Base-by-base conservation (phyloP, 2,113 vertebrate species). In the Columbina picui region DNA sequence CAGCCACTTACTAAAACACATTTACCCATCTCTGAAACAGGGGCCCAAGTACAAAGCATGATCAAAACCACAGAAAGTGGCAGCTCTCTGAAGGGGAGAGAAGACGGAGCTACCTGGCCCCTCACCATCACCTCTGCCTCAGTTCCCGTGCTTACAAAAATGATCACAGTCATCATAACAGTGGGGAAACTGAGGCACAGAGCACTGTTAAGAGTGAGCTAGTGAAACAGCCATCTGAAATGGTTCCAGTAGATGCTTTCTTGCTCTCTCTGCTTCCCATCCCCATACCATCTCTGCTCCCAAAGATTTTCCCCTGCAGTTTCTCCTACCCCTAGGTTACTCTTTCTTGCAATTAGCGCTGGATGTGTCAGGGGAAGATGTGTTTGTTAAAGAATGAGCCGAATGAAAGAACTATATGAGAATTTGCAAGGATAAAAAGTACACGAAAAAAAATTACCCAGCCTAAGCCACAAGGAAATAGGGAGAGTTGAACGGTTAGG, bases 361-460 rank as follows among this genome's bases (percentile, higher is more conserved):
- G 84, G 52, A 78, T 29, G n/a, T 36, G 87, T 79, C 63, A 69
- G 7, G 4, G 39, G 39, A 68, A 93, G 56, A 78, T 86, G 39
- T 1, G 4, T 0, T 1, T n/a, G 36, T 32, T 84, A 60, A 88
- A 94, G 36, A 64, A 73, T 39, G 30, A 91, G 53, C 6, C 36
- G 56, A 90, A 93, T 23, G 12, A 71, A 83, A 83, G 36, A 47
- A 63, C 77, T 80, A 73, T 23, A 79, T 0, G 1, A 94, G 82
- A 87, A 93, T 88, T 90, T 95, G 36, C 59, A 83, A 87, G 43
- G 83, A 88, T 90, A 87, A 93, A 75, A 95, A 93, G 21, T 78
- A 93, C 65, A 82, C 4, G 21, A 84, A 90, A 84, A 92, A 79
- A 81, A 84, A 64, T 36, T 71, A 89, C 39, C 39, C 71, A 64